Evolutionary conservation across 1,140 invertebrate genomes (phyloP).

Genomic region (Drosophila ogumai): DNA sequence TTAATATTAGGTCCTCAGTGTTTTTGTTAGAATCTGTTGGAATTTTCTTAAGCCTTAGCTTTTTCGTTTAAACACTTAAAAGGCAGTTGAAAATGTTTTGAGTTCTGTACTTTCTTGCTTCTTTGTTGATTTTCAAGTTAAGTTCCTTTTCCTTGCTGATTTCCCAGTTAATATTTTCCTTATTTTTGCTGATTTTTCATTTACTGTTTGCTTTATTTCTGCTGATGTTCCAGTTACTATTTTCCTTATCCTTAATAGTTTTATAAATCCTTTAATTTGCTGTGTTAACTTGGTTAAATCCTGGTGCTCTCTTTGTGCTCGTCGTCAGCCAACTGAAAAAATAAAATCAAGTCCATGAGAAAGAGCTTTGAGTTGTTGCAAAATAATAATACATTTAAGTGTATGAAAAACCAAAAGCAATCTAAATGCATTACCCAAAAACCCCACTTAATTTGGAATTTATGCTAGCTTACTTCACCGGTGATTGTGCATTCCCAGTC

Average conservation of each 20-base stretch:
- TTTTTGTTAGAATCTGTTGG: background rate
- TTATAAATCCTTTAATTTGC: background rate
- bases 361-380: background rate
- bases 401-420: background rate
- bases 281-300: background rate
- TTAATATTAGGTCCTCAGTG: too few relatives aligned
- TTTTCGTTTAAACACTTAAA: background rate
- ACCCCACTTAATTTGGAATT: background rate
- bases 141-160: background rate
- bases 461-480: background rate
- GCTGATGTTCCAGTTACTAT: background rate
- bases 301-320: constrained; percentile 35
- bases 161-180: background rate
- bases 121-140: background rate
- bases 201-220: background rate
- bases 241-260: background rate
- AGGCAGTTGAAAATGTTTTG: background rate
- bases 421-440: background rate
- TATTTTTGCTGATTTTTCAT: background rate
- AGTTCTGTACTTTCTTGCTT: background rate
- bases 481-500: constrained; percentile 3
- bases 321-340: constrained; percentile 43
- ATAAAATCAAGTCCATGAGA: background rate
- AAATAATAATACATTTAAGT: background rate
- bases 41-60: background rate